These are phyloP conservation scores for Anniella stebbinsi DNA, from an alignment of 2,797 vertebrate genomes.

Conservation along the genomic window DNA sequence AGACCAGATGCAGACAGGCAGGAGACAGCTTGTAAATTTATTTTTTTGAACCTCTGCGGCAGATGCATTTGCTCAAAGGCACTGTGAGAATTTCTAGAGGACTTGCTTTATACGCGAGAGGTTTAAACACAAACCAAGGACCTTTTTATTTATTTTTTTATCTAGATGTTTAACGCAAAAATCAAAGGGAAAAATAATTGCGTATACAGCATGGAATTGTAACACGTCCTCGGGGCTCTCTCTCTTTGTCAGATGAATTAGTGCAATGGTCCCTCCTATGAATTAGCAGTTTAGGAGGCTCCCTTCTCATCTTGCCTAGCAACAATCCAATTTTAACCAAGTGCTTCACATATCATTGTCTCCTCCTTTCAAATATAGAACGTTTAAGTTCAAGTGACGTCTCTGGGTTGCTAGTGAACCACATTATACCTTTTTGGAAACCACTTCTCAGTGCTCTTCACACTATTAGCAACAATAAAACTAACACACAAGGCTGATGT, in stretches of 20 bases:
- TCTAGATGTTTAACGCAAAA: not conserved
- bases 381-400: not conserved
- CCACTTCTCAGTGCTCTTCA: not conserved
- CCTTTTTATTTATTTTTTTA: not conserved
- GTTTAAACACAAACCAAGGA: slow-evolving; percentile 57
- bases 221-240: slow-evolving; percentile 1
- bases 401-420: slow-evolving; percentile 12
- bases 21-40: slow-evolving; percentile 47
- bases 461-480: slow-evolving; percentile 13
- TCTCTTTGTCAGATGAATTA: not conserved
- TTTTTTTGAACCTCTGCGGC: not conserved
- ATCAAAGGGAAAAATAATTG: not conserved
- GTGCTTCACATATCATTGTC: too few species aligned
- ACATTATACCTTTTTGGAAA: not conserved
- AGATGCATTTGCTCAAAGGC: slow-evolving; percentile 52
- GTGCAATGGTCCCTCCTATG: not conserved
- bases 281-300: not conserved
- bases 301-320: not conserved
- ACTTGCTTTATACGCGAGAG: slow-evolving; percentile 51
- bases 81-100: slow-evolving; percentile 61
- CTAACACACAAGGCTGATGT: not conserved
- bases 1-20: slow-evolving; percentile 43
- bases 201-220: slow-evolving; percentile 11
- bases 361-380: not conserved
- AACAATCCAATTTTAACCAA: not conserved